A percentile compares a stretch with the other conserved stretches of the same genome.
Conservation (phyloP, 1,140 invertebrate species). For the Mactra quadrangularis region DNA sequence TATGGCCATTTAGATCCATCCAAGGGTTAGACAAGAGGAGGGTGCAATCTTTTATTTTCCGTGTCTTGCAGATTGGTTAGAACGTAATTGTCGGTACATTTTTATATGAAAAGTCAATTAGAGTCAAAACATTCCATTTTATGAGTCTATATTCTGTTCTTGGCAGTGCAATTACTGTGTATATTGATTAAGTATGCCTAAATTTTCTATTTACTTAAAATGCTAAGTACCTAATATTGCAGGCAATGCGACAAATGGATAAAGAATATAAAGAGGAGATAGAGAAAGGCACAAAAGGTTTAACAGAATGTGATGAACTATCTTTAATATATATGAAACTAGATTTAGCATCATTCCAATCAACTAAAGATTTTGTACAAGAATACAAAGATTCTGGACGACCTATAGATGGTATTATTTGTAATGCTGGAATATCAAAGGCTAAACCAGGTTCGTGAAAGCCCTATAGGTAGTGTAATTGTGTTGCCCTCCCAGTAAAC, state of each 20-base stretch:
- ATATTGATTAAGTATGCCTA: too few relatives aligned
- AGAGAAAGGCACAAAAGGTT: constrained; percentile 38
- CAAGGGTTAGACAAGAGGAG: too few relatives aligned
- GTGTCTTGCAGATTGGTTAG: too few relatives aligned
- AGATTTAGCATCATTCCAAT: constrained; percentile 57
- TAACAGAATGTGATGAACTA: constrained; percentile 33
- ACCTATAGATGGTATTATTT: constrained; percentile 56
- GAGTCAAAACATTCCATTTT: too few relatives aligned
- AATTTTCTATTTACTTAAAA: too few relatives aligned
- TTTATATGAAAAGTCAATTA: too few relatives aligned
- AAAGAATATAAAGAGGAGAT: constrained; percentile 56
- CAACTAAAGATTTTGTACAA: constrained; percentile 59
- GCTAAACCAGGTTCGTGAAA: constrained; percentile 49
- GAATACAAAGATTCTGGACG: constrained; percentile 53
- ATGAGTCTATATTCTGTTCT: too few relatives aligned
- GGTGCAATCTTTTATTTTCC: too few relatives aligned
- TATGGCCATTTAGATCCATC: too few relatives aligned
- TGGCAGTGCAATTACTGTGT: too few relatives aligned
- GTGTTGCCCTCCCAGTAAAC: neutral
- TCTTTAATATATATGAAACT: constrained; percentile 59
- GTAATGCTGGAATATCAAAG: constrained; percentile 62
- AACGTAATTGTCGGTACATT: too few relatives aligned
- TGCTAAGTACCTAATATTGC: too few relatives aligned
- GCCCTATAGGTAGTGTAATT: neutral
- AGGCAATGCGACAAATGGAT: constrained; percentile 64